These are phyloP conservation scores for Phyto melanocephala DNA, from an alignment of 2,888 invertebrate species.

Conservation along the genomic window DNA sequence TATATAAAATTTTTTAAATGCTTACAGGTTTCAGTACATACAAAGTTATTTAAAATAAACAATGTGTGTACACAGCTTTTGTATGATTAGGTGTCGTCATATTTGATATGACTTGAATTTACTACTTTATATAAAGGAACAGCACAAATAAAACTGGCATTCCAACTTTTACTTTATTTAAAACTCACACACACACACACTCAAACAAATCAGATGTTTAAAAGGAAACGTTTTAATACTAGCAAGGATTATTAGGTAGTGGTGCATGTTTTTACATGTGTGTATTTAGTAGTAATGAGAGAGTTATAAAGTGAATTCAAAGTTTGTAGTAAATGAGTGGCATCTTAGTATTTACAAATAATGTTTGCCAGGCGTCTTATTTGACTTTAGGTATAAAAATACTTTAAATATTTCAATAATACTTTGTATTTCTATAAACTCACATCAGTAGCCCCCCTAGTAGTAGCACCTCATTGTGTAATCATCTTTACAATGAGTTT, in stretches of 20 bases:
- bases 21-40: background rate
- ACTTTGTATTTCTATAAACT: slow-evolving; percentile 17
- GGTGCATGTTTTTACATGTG: background rate
- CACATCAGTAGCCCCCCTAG: background rate
- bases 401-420: slow-evolving; percentile 49
- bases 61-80: background rate
- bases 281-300: background rate
- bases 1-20: slow-evolving; percentile 16
- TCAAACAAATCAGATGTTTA: background rate
- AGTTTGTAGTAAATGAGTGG: slow-evolving; percentile 56
- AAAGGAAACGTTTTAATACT: background rate
- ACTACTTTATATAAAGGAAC: slow-evolving; percentile 13
- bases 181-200: background rate
- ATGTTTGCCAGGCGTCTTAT: slow-evolving; percentile 60
- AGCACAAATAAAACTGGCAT: background rate
- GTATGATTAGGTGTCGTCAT: background rate
- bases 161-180: background rate
- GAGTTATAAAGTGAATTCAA: background rate
- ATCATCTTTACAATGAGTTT: background rate
- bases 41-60: background rate
- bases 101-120: slow-evolving; percentile 15
- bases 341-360: slow-evolving; percentile 60
- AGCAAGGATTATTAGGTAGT: background rate
- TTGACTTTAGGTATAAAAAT: slow-evolving; percentile 50
- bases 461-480: background rate